These are phyloP conservation scores for Amazona vittata DNA, from an alignment of 2,113 vertebrate species.

Conservation along the genomic window DNA sequence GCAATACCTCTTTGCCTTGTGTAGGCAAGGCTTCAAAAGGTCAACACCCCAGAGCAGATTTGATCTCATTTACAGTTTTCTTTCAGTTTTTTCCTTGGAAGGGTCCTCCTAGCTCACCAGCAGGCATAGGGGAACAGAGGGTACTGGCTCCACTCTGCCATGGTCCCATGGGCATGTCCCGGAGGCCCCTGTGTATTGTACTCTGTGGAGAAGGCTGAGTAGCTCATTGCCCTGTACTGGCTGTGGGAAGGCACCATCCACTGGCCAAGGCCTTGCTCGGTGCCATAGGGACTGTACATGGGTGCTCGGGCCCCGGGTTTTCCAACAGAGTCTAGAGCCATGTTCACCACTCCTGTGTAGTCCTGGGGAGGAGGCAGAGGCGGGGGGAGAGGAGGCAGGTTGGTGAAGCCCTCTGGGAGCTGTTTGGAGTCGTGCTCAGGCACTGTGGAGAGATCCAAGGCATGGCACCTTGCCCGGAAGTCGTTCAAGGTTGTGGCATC, in stretches of 20 bases:
- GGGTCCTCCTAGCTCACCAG: slow-evolving; percentile 76
- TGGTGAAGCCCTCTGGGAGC: slow-evolving; percentile 62
- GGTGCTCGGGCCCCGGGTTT: slow-evolving; percentile 78
- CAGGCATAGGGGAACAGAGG: slow-evolving; percentile 89
- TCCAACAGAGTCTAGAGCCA: slow-evolving; percentile 74
- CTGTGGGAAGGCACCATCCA: slow-evolving; percentile 80
- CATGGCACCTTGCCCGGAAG: slow-evolving; percentile 58
- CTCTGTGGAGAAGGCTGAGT: slow-evolving; percentile 78
- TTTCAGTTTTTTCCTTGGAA: not conserved
- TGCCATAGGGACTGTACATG: slow-evolving; percentile 79
- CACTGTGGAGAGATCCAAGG: slow-evolving; percentile 77
- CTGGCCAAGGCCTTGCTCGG: slow-evolving; percentile 81
- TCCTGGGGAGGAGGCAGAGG: slow-evolving; percentile 77
- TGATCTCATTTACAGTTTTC: slow-evolving; percentile 41
- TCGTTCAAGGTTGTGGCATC: slow-evolving; percentile 38
- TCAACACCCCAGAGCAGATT: not conserved
- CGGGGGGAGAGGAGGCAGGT: slow-evolving; percentile 49
- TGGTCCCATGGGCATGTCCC: slow-evolving; percentile 79
- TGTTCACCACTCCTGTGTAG: slow-evolving; percentile 80
- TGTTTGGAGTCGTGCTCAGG: slow-evolving; percentile 77
- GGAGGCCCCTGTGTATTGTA: slow-evolving; percentile 81
- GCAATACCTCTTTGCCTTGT: not conserved
- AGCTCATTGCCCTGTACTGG: slow-evolving; percentile 77
- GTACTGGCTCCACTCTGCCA: slow-evolving; percentile 90
- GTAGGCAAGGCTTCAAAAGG: not conserved